These are phyloP conservation scores for Neolamprologus toae DNA, from an alignment of 2,113 vertebrate genomes.

Conservation along the genomic window DNA sequence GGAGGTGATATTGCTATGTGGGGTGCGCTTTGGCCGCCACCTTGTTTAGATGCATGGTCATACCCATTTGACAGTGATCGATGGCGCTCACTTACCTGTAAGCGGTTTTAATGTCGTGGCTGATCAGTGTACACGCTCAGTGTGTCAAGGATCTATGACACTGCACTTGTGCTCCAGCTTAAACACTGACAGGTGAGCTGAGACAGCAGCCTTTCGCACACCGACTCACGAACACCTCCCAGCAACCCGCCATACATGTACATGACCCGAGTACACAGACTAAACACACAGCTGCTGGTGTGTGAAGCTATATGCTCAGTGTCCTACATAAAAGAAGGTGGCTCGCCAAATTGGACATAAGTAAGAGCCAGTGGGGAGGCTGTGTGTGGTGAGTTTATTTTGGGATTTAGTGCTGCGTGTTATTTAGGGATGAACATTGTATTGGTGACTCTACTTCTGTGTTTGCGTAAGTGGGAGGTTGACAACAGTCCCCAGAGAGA, in stretches of 20 bases:
- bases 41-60: neutral
- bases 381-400: slow-evolving; percentile 48
- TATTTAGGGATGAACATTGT: slow-evolving; percentile 46
- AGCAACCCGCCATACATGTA: slow-evolving; percentile 3
- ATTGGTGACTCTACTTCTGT: neutral
- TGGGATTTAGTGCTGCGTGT: slow-evolving; percentile 31
- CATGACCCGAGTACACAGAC: neutral
- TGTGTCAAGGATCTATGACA: neutral
- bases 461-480: neutral
- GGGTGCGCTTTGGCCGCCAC: neutral
- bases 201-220: neutral
- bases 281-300: slow-evolving; percentile 8
- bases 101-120: neutral
- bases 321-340: slow-evolving; percentile 27
- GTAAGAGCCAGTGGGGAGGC: neutral
- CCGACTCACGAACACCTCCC: neutral
- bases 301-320: neutral
- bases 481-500: neutral
- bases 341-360: slow-evolving; percentile 32
- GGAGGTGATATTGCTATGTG: neutral
- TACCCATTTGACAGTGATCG: neutral
- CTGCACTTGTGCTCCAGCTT: neutral
- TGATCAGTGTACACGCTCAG: neutral
- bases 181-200: neutral
- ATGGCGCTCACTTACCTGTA: neutral